Base-by-base conservation (phyloP, 2,888 invertebrate genomes). In the Andrena camellia region DNA sequence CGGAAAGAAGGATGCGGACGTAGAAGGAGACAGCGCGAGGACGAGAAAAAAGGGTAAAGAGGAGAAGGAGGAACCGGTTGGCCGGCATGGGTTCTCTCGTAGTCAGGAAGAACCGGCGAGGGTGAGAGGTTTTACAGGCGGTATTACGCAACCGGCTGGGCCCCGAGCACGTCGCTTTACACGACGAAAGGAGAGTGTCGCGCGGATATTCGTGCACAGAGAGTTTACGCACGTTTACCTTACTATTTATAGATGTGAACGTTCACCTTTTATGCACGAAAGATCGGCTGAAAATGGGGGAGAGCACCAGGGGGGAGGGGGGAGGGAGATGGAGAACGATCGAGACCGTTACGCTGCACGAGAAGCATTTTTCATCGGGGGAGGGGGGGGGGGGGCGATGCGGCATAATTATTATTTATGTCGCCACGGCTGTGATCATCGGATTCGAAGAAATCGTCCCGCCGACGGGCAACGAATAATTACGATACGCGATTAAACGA, bases 31-130 rank as follows among this genome's bases (percentile, higher is more conserved):
- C 54, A 42, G 57, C 52, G 69, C 52, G 54, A 57, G 57, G 52
- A 63, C 33, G 48, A 42, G n/a, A 66, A 69, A 66, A 64, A 66
- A 71, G 78, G 59, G 52, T 60, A 76, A 76, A 23, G 50, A 79
- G 70, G 33, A 84, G 78, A 70, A 73, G 64, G 66, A 86, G 73
- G 85, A 88, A 88, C 88, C 88, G 87, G 87, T 88, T 88, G 77
- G 23, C 64, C 63, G 84, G 80, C 74, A 69, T 66, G 69, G 77
- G 85, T 83, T 87, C 83, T 77, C 72, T 63, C 69, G 66, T 52
- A 86, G 84, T 69, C 89, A 86, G 87, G 88, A 86, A 89, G 90
- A 86, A 81, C 63, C 76, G 78, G 84, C 70, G 83, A 86, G 84
- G 83, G 86, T 83, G 81, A 87, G 84, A 85, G 85, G 84, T 82